Evolutionary conservation across 2,888 invertebrate genomes (phyloP), one percentile per base, ranked within the genome.

Genomic region (Mesorhabditis spiculigera): DNA sequence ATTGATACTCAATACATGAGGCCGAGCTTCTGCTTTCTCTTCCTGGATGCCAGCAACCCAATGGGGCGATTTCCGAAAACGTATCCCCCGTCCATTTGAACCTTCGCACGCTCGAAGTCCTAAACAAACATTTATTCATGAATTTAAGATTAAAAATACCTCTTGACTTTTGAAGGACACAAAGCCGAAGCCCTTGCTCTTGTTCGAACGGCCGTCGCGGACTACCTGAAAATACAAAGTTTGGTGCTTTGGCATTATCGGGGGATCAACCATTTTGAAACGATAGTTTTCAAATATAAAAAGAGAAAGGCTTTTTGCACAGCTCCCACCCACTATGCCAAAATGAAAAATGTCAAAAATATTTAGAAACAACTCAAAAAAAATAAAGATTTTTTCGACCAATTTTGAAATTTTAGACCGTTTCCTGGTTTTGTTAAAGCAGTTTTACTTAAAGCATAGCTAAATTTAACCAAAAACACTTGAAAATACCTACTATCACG

Each of bases 21-120:
- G 28, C 86, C 89, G 5, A 96, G 88, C 1, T 92, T 91, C 71
- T 93, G 92, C 86, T 96, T 96, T 84, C 96, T 95, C 82, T 93
- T 94, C 86, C 94, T 91, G 86, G 96, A 96, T 88, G 98, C 98
- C 42, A 97, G 89, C 70, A 98, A 88, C 87, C 99, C 99, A 75
- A 98, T 98, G 0, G 98, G 98, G 58, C 98, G 90, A 85, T 96
- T 97, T 72, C 98, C 98, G 0, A 99, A 28, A 28, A 28, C 98
- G 87, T 99, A 99, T 71, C 95, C 92, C 28, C 97, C 98, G 87
- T 99, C 97, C 93, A 98, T 95, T 89, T 99, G 98, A 86, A 96
- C 93, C 93, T 97, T 97, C 6, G 98, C 98, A 82, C 93, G 91
- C 68, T 95, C 95, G 86, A 97, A 98, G 87, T 98, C 98, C 45